phyloP scores from a whole-genome alignment of 1,140 invertebrate species.

The Brachystomella parvula region DNA sequence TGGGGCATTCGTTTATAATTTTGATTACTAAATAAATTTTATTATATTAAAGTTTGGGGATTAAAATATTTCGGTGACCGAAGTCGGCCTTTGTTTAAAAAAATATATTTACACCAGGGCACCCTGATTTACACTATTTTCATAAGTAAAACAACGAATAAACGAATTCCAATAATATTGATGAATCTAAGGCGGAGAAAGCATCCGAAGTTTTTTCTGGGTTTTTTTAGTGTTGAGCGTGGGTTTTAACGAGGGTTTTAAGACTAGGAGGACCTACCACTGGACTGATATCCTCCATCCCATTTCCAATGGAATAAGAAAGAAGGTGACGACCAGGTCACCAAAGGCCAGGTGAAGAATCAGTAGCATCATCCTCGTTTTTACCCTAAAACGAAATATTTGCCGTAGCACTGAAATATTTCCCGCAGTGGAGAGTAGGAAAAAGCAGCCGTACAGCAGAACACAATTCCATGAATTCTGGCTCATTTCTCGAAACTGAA shows the following conservation, averaged over 20 bases:
- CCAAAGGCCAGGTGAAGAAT: slow-evolving; percentile 68
- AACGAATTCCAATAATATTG: too few relatives aligned
- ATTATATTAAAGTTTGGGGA: too few relatives aligned
- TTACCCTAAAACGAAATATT: slow-evolving; percentile 53
- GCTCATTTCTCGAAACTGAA: slow-evolving; percentile 16
- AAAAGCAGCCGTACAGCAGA: slow-evolving; percentile 55
- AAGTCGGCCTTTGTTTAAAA: too few relatives aligned
- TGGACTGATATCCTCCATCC: slow-evolving; percentile 66
- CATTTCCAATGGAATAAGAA: slow-evolving; percentile 60
- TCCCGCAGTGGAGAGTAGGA: slow-evolving; percentile 60
- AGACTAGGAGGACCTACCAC: slow-evolving; percentile 51
- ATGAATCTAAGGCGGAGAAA: too few relatives aligned
- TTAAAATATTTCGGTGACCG: too few relatives aligned
- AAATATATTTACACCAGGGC: too few relatives aligned
- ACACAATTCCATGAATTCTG: slow-evolving; percentile 41
- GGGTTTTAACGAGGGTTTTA: too few relatives aligned
- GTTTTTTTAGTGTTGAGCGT: slow-evolving; percentile 64
- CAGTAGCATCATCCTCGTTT: slow-evolving; percentile 64
- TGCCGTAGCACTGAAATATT: slow-evolving; percentile 58
- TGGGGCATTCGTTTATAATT: too few relatives aligned
- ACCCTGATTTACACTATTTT: too few relatives aligned
- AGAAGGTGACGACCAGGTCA: slow-evolving; percentile 67
- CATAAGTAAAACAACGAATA: too few relatives aligned
- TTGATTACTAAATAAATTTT: too few relatives aligned
- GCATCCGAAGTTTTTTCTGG: slow-evolving; percentile 34